A percentile compares a stretch with the other conserved stretches of the same genome.
phyloP scores from a whole-genome alignment of 1,140 invertebrate genomes.

The Leptinotarsa texana region DNA sequence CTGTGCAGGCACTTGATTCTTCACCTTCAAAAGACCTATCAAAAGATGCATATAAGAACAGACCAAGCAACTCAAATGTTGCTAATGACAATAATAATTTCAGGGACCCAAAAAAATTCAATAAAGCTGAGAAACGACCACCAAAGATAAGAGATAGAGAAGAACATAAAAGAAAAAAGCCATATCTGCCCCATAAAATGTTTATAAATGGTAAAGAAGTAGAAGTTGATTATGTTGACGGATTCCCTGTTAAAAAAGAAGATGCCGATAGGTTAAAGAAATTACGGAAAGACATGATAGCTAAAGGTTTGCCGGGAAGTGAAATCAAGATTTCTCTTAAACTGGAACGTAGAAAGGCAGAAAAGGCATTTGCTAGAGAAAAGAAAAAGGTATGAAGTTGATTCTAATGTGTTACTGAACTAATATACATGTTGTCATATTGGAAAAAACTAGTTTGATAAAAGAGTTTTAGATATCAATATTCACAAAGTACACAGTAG shows the following conservation, averaged over 20 bases:
- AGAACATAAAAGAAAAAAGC: conserved; percentile 49
- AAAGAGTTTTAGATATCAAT: too few species aligned
- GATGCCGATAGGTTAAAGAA: conserved; percentile 69
- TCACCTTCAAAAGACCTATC: background rate
- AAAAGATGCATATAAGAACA: conserved; percentile 27
- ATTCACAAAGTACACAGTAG: too few species aligned
- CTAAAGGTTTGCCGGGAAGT: conserved; percentile 70
- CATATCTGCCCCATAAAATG: conserved; percentile 58
- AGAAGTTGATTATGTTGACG: conserved; percentile 67
- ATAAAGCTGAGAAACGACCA: background rate
- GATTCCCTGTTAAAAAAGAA: conserved; percentile 71
- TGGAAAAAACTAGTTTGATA: too few species aligned
- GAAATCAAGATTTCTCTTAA: conserved; percentile 70
- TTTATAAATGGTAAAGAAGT: conserved; percentile 68
- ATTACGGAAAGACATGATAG: conserved; percentile 66
- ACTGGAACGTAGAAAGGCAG: conserved; percentile 70
- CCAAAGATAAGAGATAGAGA: conserved; percentile 41
- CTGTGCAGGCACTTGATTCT: background rate
- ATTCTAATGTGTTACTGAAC: background rate
- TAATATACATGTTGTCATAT: too few species aligned
- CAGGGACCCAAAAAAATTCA: conserved; percentile 23
- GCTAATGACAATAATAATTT: conserved; percentile 34
- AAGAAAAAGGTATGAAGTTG: conserved; percentile 59
- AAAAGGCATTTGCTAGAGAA: conserved; percentile 69
- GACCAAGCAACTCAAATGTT: conserved; percentile 31